Base-by-base conservation (phyloP, 2,113 vertebrate species). In the Probosciger aterrimus region DNA sequence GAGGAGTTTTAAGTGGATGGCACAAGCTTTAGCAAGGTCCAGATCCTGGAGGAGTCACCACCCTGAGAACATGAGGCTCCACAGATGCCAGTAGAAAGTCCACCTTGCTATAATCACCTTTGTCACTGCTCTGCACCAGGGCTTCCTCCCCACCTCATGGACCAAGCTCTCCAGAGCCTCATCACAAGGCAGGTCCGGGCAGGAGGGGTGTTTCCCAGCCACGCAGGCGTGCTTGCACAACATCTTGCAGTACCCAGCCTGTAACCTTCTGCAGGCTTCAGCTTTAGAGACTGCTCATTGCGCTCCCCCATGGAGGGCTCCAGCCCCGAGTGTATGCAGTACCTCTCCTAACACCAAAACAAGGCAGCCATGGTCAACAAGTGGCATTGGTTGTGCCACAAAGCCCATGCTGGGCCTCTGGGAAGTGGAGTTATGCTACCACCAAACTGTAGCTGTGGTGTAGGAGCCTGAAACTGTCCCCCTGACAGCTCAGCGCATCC, bases 41-140 rank as follows among this genome's bases (percentile, higher is more conserved):
- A n/a, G n/a, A 75, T 41, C 19, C 27, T 59, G 70, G 52, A 90
- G 49, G 11, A 88, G 35, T 57, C 35, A 4, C 25, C 92, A 55
- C 9, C 28, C 35, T 50, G 47, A 75, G 83, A 77, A 47, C 39
- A 27, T 4, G 4, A 77, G 64, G 55, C 14, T 44, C 33, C 62
- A 17, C 2, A 11, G 46, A 41, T 39, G 37, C 11, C 31, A 0
- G 0, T 3, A 41, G 44, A 18, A 77, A 78, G 15, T 59, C 1
- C 1, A 37, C 25, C 17, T 57, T 73, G 62, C 35, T 63, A 0
- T 8, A 10, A 50, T 28, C 25, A 11, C 18, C n/a, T 47, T 39
- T 60, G 44, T 23, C 0, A 0, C 65, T 71, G 65, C 43, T 60
- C 43, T 0, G 1, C 24, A 16, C 49, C 53, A 41, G 24, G 31